A percentile compares a stretch with the other conserved stretches of the same genome.
These are phyloP conservation scores for Brotula barbata DNA, from an alignment of 2,797 vertebrate genomes.

Conservation along the genomic window DNA sequence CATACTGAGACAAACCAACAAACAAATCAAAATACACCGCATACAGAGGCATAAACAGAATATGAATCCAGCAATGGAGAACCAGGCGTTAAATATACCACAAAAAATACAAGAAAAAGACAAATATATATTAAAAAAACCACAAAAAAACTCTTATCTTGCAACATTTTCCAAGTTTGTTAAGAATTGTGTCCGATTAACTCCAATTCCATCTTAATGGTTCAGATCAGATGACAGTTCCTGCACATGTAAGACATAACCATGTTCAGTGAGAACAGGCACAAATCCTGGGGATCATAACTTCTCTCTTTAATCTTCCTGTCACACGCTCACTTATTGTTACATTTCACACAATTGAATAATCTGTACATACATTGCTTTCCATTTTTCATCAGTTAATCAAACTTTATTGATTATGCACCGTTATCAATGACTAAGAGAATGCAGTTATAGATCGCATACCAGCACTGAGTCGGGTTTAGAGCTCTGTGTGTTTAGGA, in stretches of 20 bases:
- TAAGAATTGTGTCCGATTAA: constrained; percentile 29
- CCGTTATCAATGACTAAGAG: neutral
- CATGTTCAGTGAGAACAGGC: constrained; percentile 27
- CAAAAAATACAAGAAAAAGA: neutral
- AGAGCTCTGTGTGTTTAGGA: constrained; percentile 31
- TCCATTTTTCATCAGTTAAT: neutral
- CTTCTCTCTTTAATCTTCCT: constrained; percentile 48
- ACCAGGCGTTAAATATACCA: too few species aligned
- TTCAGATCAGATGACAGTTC: constrained; percentile 15
- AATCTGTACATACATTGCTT: constrained; percentile 1
- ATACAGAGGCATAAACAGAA: too few species aligned
- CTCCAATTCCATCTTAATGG: neutral
- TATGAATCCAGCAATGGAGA: too few species aligned
- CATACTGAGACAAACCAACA: too few species aligned
- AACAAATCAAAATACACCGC: too few species aligned
- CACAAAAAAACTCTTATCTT: too few species aligned
- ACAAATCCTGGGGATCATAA: constrained; percentile 36
- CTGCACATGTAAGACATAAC: constrained; percentile 47
- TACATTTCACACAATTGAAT: constrained; percentile 23
- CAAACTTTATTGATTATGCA: neutral
- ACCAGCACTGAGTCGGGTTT: too few species aligned
- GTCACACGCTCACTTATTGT: constrained; percentile 21
- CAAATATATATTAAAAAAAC: too few species aligned
- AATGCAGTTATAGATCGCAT: too few species aligned
- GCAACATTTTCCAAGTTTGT: neutral